Evolutionary conservation across 2,888 invertebrate genomes (phyloP), one percentile per base, ranked within the genome.

Genomic region (Seira ritae): DNA sequence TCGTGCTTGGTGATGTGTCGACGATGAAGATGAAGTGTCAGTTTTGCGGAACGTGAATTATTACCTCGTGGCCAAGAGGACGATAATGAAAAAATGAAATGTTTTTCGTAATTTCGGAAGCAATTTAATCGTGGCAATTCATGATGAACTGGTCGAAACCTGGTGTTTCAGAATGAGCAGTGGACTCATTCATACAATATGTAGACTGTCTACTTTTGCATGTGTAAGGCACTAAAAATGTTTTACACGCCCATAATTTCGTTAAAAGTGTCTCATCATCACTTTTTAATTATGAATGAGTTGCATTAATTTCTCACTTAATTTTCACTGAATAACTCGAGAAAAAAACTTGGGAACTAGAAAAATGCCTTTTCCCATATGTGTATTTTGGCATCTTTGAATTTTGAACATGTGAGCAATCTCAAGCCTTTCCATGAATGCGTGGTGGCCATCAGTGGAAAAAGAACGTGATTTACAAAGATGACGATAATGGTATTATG

Each of bases 221-320:
- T 62, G 8, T 62, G 12, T 22, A 22, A 62, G 42, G 6, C 19
- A 69, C 3, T n/a, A 70, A 31, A 72, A 6, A n/a, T 31, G 60
- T 19, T 72, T 20, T 17, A 19, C 73, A 73, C 73, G 65, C 73
- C 73, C 65, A 65, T 20, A 66, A 46, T 75, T 70, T 50, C 31
- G 2, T 12, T 62, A n/a, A 67, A 50, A 67, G 2, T 75, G 74
- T 50, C 50, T 66, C 17, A 23, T 75, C 74, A 66, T 42, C 74
- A 67, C 24, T 31, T 67, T 75, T 67, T 62, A 24, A 19, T 60
- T 12, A 23, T 23, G 60, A 24, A 62, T 75, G 19, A 75, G 50
- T 75, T 62, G 62, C 62, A 62, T 4, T 15, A 62, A 62, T 62
- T 62, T 20, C 22, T 62, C 62, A 2, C 20, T 10, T 8, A 50